Evolutionary conservation across 2,888 invertebrate genomes (phyloP).

Genomic region (Leptopterna dolabrata): DNA sequence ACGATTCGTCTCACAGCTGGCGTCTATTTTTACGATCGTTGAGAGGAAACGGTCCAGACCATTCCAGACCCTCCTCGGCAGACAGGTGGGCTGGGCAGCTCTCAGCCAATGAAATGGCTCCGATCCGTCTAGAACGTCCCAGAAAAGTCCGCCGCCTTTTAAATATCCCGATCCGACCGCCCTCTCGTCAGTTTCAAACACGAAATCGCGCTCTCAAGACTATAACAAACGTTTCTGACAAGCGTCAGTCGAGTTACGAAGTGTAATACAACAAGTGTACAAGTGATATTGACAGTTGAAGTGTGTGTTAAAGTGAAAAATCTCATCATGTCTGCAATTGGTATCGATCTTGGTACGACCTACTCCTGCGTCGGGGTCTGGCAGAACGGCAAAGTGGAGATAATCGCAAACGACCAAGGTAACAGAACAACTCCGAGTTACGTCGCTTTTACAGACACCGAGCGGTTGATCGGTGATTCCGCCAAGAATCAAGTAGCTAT

Average conservation of each 20-base stretch:
- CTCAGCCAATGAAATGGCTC: neutral
- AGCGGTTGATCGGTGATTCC: conserved; percentile 68
- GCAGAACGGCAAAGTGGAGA: too few species aligned
- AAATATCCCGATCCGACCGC: neutral
- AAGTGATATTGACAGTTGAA: neutral
- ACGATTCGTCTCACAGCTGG: too few species aligned
- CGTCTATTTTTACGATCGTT: too few species aligned
- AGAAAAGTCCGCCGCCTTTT: neutral
- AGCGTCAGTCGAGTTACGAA: neutral
- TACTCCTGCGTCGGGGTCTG: too few species aligned
- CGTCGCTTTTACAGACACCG: conserved; percentile 74
- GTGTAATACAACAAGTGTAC: neutral
- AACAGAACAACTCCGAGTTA: too few species aligned
- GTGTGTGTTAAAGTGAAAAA: neutral
- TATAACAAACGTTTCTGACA: neutral
- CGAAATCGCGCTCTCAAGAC: neutral
- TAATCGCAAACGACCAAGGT: too few species aligned
- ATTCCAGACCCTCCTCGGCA: neutral
- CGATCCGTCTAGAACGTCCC: neutral
- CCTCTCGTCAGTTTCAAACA: neutral
- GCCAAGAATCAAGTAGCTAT: conserved; percentile 75
- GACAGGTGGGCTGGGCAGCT: neutral
- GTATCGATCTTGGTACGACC: too few species aligned
- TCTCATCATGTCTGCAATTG: conserved; percentile 73
- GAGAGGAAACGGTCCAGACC: too few species aligned